Conservation (phyloP, 2,113 vertebrate species). For the Chinchilla lanigera region DNA sequence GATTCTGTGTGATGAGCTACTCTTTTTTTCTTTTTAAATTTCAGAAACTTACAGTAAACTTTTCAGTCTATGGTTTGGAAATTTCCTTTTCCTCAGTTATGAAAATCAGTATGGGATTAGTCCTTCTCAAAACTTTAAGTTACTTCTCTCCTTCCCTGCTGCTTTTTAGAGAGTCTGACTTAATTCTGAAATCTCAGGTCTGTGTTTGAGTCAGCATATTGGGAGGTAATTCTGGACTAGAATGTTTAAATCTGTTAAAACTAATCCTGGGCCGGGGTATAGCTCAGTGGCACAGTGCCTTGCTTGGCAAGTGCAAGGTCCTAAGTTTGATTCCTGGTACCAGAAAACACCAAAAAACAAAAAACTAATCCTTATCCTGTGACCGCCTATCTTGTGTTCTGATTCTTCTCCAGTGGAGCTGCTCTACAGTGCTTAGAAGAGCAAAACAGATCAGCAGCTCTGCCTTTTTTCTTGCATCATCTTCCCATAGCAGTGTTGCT, state of each 20-base stretch:
- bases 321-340: no score
- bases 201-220: background rate
- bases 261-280: no score
- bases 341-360: no score
- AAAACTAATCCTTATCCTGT: background rate
- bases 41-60: slow-evolving; percentile 6
- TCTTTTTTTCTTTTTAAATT: background rate
- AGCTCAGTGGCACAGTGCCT: no score
- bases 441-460: background rate
- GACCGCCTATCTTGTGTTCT: background rate
- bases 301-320: no score
- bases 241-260: background rate
- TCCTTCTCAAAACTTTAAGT: background rate
- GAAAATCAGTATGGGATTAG: background rate
- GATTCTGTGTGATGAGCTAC: background rate
- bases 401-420: background rate
- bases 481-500: background rate
- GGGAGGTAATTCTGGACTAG: background rate
- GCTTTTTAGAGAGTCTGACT: background rate
- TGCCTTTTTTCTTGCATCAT: slow-evolving; percentile 1
- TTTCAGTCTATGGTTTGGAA: background rate
- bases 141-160: background rate
- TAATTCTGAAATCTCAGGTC: background rate
- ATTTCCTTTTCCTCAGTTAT: slow-evolving; percentile 41
- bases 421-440: background rate